These are phyloP conservation scores for Sylvia borin DNA, from an alignment of 2,797 vertebrate genomes.

Conservation along the genomic window DNA sequence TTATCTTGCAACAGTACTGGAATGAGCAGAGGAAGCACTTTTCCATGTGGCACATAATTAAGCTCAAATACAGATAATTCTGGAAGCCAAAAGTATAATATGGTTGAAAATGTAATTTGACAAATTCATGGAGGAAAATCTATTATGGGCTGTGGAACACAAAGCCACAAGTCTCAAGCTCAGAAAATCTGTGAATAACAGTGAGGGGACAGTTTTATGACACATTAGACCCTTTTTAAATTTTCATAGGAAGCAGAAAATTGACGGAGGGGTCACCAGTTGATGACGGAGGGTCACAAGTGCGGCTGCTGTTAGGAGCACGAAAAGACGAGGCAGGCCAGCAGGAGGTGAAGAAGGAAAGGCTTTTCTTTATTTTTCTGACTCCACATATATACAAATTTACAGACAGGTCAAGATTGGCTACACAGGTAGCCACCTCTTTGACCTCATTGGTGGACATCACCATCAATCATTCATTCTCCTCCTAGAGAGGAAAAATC, in stretches of 20 bases:
- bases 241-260: neutral
- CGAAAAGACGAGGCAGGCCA: too few relatives aligned
- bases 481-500: too few relatives aligned
- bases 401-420: too few relatives aligned
- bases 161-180: neutral
- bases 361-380: too few relatives aligned
- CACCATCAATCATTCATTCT: too few relatives aligned
- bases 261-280: too few relatives aligned
- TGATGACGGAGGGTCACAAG: too few relatives aligned
- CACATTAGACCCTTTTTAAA: neutral
- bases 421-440: too few relatives aligned
- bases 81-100: neutral
- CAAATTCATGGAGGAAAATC: neutral
- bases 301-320: too few relatives aligned
- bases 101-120: neutral
- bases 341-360: too few relatives aligned
- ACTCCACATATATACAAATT: too few relatives aligned
- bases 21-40: neutral
- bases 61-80: constrained; percentile 14
- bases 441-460: too few relatives aligned
- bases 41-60: constrained; percentile 30
- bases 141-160: neutral
- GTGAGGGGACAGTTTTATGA: neutral
- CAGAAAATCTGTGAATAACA: neutral
- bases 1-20: neutral